Conservation (phyloP, 2,797 vertebrate species). For the Ispidina lecontei region DNA sequence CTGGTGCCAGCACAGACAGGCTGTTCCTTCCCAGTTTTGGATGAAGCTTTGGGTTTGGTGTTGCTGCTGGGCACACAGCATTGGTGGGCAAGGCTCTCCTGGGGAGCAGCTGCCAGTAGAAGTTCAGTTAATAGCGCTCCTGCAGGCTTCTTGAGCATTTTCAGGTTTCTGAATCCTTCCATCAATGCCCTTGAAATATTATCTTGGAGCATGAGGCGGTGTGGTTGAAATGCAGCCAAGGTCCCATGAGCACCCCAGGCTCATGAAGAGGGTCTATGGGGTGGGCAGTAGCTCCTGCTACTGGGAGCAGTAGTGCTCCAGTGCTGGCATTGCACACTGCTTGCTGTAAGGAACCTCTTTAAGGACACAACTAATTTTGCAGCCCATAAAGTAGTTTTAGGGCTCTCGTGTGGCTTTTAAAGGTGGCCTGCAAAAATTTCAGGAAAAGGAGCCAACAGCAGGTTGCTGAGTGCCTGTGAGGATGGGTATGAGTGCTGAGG, state of each 20-base stretch:
- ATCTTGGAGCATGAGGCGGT: neutral
- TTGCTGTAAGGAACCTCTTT: neutral
- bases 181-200: neutral
- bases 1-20: neutral
- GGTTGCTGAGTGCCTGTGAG: neutral
- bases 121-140: neutral
- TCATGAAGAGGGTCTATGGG: neutral
- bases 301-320: neutral
- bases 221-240: neutral
- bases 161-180: neutral
- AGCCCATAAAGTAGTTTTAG: neutral
- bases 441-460: neutral
- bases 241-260: neutral
- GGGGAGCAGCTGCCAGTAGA: neutral
- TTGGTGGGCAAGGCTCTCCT: neutral
- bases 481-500: accelerated
- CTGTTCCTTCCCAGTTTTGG: neutral
- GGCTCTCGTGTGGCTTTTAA: neutral
- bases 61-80: neutral
- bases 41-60: neutral
- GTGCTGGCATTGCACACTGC: neutral
- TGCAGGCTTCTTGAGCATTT: neutral
- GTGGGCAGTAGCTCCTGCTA: neutral
- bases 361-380: neutral
- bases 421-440: neutral